phyloP scores from a whole-genome alignment of 1,140 invertebrate species.

The Pseudoatta argentina region DNA sequence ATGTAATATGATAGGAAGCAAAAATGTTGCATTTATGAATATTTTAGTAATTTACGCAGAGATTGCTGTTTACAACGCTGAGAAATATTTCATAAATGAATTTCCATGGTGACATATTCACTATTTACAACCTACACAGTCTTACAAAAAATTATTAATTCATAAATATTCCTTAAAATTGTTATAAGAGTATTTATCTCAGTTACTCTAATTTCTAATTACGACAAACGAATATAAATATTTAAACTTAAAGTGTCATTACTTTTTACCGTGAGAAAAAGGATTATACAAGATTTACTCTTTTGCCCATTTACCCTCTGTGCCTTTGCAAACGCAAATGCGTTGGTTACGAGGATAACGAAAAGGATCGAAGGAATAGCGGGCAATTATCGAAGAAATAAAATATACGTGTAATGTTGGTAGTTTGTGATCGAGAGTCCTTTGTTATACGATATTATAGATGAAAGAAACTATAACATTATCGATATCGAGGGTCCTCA shows the following conservation, averaged over 20 bases:
- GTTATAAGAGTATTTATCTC: not conserved
- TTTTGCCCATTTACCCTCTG: not conserved
- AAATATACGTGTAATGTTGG: not conserved
- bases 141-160: not conserved
- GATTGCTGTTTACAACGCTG: not conserved
- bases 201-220: not conserved
- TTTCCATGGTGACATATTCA: not conserved
- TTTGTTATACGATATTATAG: constrained; percentile 36
- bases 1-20: not conserved
- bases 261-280: not conserved
- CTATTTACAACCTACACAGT: not conserved
- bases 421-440: constrained; percentile 17
- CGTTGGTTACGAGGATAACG: constrained; percentile 29
- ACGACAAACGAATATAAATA: constrained; percentile 3
- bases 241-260: not conserved
- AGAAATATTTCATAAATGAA: not conserved
- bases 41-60: constrained; percentile 16
- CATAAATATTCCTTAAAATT: constrained; percentile 1
- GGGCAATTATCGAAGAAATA: constrained; percentile 30
- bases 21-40: not conserved
- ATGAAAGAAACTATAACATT: constrained; percentile 48
- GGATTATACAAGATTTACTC: not conserved
- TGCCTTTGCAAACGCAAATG: not conserved
- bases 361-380: constrained; percentile 30
- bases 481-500: constrained; percentile 21